Evolutionary conservation across 1,140 invertebrate species (phyloP), one percentile per base, ranked within the genome.

Genomic region (Drepana arcuata): DNA sequence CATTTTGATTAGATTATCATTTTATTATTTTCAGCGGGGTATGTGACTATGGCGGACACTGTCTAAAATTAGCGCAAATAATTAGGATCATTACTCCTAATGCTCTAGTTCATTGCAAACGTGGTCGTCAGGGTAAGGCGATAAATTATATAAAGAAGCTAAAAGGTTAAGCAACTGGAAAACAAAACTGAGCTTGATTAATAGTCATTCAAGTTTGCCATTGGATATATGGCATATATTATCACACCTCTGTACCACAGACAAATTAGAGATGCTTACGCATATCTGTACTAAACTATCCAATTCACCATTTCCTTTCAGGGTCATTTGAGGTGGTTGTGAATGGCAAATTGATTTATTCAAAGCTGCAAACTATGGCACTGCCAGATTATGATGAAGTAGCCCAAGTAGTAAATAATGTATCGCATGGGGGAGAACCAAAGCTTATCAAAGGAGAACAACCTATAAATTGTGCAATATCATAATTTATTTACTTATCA

Each of bases 291-390:
- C n/a, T n/a, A n/a, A n/a, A n/a, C n/a, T n/a, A n/a, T n/a, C n/a
- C n/a, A n/a, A n/a, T n/a, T n/a, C n/a, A n/a, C n/a, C n/a, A 27
- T 51, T 72, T 48, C 47, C 51, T 83, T 84, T 21, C 70, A 90
- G 89, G 86, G 35, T 87, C 88, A 2, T 91, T 90, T 81, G 89
- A 91, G 75, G 82, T 91, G 12, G 63, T 65, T 26, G 77, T 91
- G 9, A 89, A 90, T 68, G 83, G 85, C 24, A 79, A 84, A 42
- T 59, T 87, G 32, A 73, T 91, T 21, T 89, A 90, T 61, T 91
- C 89, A 16, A 91, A 90, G 63, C 66, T 90, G 5, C 79, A 86
- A 62, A 88, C 86, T 7, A 84, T 87, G 83, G 86, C 87, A 10
- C 87, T 90, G 61, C 89, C 89, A 30, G 85, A 87, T 32, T 87